These are phyloP conservation scores for Capreolus pygargus DNA, from an alignment of 2,113 vertebrate species.

Conservation along the genomic window DNA sequence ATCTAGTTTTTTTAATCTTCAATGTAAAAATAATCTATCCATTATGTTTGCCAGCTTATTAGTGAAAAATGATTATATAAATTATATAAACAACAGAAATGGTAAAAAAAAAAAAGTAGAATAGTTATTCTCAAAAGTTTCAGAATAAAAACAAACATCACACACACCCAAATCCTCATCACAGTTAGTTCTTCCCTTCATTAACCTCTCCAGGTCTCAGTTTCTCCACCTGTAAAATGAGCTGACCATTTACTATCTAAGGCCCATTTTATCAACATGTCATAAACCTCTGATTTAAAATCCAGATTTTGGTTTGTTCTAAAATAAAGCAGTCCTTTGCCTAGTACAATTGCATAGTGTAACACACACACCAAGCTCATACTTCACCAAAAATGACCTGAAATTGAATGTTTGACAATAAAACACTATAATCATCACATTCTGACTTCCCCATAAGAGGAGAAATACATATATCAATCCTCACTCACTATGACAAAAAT, in stretches of 20 bases:
- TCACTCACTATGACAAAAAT: neutral
- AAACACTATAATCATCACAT: neutral
- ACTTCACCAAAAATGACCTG: neutral
- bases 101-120: neutral
- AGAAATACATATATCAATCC: neutral
- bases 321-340: neutral
- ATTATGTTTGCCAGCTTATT: neutral
- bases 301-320: neutral
- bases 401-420: conserved; percentile 7
- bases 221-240: neutral
- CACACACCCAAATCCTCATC: neutral
- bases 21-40: neutral
- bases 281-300: neutral
- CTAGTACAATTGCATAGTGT: neutral
- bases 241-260: neutral
- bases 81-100: neutral
- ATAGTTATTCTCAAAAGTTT: neutral
- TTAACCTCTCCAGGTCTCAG: neutral
- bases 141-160: neutral
- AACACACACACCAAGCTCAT: neutral
- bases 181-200: neutral
- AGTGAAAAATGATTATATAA: neutral
- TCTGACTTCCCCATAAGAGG: neutral
- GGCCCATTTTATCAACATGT: neutral
- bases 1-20: neutral